Evolutionary conservation across 2,888 invertebrate species (phyloP).

Genomic region (Brachyptera putata): DNA sequence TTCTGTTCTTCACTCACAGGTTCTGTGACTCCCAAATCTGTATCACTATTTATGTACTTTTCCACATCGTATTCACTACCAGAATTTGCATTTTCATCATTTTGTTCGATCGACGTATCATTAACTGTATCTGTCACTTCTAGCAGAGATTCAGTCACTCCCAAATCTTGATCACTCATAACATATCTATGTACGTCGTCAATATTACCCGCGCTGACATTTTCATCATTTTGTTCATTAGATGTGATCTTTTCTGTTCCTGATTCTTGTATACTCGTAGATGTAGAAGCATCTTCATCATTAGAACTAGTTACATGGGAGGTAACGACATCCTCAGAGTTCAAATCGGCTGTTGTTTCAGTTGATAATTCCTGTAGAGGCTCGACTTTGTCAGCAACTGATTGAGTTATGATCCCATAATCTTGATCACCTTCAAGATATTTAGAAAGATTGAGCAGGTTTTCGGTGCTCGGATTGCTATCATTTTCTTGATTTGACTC

Average conservation of each 20-base stretch:
- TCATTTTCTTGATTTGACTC: slow-evolving; percentile 33
- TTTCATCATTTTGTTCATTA: slow-evolving; percentile 38
- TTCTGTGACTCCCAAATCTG: background rate
- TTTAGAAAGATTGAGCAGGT: slow-evolving; percentile 31
- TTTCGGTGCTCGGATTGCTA: slow-evolving; percentile 11
- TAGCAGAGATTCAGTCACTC: background rate
- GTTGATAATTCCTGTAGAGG: too few species aligned
- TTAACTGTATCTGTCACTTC: background rate
- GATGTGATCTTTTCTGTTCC: slow-evolving; percentile 35
- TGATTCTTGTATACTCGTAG: background rate
- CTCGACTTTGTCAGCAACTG: too few species aligned
- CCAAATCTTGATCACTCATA: background rate
- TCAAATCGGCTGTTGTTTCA: too few species aligned
- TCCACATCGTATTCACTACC: slow-evolving; percentile 1
- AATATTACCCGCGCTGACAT: background rate
- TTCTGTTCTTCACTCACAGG: background rate
- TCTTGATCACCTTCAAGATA: slow-evolving; percentile 14
- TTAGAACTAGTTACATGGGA: background rate
- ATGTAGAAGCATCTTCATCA: slow-evolving; percentile 1
- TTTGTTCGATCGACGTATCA: background rate
- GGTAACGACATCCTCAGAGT: slow-evolving; percentile 18
- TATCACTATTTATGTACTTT: slow-evolving; percentile 13
- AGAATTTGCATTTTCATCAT: slow-evolving; percentile 24
- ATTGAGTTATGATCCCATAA: slow-evolving; percentile 21
- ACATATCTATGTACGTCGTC: slow-evolving; percentile 9